Percentiles rank a stretch among this genome's conserved stretches.
Conservation (phyloP, 2,113 vertebrate species). For the Equus przewalskii region DNA sequence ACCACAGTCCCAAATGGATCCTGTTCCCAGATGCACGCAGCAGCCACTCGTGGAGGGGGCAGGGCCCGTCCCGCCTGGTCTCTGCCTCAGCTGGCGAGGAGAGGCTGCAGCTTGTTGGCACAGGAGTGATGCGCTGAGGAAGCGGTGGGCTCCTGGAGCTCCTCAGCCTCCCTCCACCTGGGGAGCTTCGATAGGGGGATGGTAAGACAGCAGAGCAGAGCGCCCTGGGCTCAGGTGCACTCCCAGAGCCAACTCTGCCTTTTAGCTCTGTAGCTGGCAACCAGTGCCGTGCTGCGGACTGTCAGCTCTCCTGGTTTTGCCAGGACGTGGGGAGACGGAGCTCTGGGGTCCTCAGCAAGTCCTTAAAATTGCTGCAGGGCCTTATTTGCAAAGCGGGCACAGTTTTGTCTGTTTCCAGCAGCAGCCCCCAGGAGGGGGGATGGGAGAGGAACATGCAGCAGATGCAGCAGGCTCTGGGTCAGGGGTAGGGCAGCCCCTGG, state of each 20-base stretch:
- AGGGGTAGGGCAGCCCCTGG: background rate
- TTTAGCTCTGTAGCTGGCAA: background rate
- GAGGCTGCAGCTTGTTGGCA: background rate
- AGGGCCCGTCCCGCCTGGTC: background rate
- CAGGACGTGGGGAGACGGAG: background rate
- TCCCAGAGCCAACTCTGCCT: background rate
- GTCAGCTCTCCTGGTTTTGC: background rate
- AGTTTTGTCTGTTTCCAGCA: background rate
- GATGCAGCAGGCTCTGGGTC: background rate
- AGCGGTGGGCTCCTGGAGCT: no score
- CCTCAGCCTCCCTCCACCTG: background rate
- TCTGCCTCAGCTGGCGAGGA: background rate
- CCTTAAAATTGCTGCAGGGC: background rate
- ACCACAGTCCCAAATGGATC: background rate
- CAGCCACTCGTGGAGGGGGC: fast-evolving
- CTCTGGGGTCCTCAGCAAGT: background rate
- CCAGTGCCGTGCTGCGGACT: background rate
- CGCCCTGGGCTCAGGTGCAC: background rate
- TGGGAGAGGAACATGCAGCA: no score
- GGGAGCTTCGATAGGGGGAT: background rate
- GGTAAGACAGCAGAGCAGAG: no score
- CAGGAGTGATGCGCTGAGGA: background rate
- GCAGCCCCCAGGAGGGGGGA: background rate
- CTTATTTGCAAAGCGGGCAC: background rate
- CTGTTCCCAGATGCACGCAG: background rate